phyloP scores from a whole-genome alignment of 2,888 invertebrate species.

The Aleiodes leptofemur region DNA sequence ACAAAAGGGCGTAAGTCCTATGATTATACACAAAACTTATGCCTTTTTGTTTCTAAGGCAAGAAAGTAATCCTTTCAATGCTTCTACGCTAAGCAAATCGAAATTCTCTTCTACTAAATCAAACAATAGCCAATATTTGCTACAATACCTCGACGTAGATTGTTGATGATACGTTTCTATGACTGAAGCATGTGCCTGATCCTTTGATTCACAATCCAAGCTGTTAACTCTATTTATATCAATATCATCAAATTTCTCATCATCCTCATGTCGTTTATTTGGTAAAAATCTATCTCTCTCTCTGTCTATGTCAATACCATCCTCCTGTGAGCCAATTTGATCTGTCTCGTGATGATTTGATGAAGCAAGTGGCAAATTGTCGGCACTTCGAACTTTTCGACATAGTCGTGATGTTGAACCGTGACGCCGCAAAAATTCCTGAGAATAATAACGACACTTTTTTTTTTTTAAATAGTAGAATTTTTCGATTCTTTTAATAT shows the following conservation, averaged over 20 bases:
- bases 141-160: constrained; percentile 64
- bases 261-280: constrained; percentile 62
- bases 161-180: constrained; percentile 61
- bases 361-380: constrained; percentile 79
- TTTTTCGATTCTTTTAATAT: no score
- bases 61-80: no score
- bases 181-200: constrained; percentile 62
- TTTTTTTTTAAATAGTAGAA: not conserved
- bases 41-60: no score
- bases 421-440: constrained; percentile 86
- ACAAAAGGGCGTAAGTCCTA: no score
- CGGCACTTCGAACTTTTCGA: constrained; percentile 87
- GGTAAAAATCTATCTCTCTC: constrained; percentile 69
- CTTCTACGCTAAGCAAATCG: no score
- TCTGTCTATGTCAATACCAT: constrained; percentile 60
- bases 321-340: constrained; percentile 60
- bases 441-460: constrained; percentile 37
- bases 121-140: not conserved
- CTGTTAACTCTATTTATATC: constrained; percentile 65
- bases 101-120: no score
- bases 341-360: constrained; percentile 62
- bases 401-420: constrained; percentile 88
- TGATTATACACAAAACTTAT: no score
- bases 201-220: constrained; percentile 65
- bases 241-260: constrained; percentile 65